Percentiles rank a stretch among this genome's conserved stretches.
Evolutionary conservation across 2,113 vertebrate species (phyloP).

Genomic region (Pachyramphus minor): DNA sequence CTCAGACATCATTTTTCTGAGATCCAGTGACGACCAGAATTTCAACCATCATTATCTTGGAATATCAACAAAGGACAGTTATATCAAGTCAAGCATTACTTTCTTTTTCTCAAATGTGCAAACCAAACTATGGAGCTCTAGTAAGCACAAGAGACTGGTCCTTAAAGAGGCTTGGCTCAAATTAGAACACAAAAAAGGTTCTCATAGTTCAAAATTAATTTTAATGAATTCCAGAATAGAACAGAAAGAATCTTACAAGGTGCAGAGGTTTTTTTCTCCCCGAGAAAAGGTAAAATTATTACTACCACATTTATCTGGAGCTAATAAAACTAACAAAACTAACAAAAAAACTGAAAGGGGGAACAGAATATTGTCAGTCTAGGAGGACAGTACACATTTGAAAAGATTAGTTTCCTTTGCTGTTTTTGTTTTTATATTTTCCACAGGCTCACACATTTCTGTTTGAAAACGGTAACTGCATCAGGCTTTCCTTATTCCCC

Average conservation of each 20-base stretch:
- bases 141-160: rapidly evolving
- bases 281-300: background rate
- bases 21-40: background rate
- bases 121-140: background rate
- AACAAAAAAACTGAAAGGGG: background rate
- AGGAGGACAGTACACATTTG: background rate
- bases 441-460: background rate
- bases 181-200: background rate
- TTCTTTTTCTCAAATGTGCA: background rate
- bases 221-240: background rate
- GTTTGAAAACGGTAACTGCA: background rate
- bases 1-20: background rate
- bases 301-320: background rate
- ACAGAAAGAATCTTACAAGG: background rate
- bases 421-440: background rate
- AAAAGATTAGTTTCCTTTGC: background rate
- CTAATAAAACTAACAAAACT: background rate
- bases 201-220: background rate
- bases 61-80: background rate
- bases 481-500: background rate
- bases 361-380: background rate
- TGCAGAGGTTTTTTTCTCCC: background rate
- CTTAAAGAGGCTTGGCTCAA: background rate
- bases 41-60: background rate
- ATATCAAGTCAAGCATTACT: background rate